These are phyloP conservation scores for Limnephilus auricula DNA, from an alignment of 2,888 invertebrate species.

Conservation along the genomic window DNA sequence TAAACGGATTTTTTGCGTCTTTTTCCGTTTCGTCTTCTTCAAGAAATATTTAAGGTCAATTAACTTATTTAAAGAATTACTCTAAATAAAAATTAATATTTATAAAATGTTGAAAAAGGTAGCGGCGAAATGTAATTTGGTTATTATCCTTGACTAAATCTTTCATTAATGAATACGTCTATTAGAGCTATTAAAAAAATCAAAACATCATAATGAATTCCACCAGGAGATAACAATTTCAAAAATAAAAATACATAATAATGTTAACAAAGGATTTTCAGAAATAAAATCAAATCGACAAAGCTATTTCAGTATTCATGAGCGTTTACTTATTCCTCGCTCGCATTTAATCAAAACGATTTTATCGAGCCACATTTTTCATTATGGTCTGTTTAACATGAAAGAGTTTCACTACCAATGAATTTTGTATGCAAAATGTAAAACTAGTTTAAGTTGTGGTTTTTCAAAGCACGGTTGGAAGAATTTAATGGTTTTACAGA, in stretches of 20 bases:
- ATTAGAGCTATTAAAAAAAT: not conserved
- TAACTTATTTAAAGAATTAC: too few relatives aligned
- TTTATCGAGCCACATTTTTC: constrained; percentile 14
- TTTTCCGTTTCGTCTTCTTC: too few relatives aligned
- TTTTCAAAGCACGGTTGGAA: constrained; percentile 9
- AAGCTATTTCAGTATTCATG: not conserved
- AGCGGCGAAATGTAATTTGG: too few relatives aligned
- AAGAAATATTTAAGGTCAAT: too few relatives aligned
- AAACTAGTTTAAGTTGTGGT: not conserved
- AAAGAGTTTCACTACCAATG: constrained; percentile 21
- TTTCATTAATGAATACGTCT: not conserved
- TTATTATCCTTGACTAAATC: too few relatives aligned
- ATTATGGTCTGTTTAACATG: constrained; percentile 21
- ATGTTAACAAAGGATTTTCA: too few relatives aligned
- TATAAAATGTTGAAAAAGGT: too few relatives aligned
- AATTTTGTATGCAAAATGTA: constrained; percentile 29
- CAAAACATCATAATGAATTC: not conserved
- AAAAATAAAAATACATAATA: not conserved
- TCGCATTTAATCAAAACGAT: constrained; percentile 16
- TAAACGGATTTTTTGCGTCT: too few relatives aligned
- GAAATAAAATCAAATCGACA: too few relatives aligned
- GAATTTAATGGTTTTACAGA: not conserved
- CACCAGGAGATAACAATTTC: not conserved
- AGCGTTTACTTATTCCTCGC: constrained; percentile 2
- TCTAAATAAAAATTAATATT: too few relatives aligned